Conservation (phyloP, 2,888 invertebrate species). For the Parnassius apollo region DNA sequence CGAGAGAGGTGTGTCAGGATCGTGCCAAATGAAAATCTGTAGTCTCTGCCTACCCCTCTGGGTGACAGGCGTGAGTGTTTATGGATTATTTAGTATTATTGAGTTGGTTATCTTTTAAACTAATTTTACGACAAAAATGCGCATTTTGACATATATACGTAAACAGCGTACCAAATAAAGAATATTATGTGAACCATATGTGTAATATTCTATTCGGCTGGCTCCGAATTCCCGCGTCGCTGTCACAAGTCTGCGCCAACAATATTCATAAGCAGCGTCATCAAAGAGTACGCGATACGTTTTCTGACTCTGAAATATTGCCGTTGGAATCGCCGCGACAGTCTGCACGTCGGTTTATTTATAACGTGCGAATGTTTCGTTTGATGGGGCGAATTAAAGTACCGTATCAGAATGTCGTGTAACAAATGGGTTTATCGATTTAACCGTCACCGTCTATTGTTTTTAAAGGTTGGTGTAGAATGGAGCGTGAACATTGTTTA, state of each 20-base stretch:
- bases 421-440: conserved; percentile 56
- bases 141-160: not conserved
- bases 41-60: no score
- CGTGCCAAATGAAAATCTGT: no score
- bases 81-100: no score
- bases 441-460: conserved; percentile 39
- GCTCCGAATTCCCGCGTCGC: conserved; percentile 28
- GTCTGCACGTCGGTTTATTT: conserved; percentile 65
- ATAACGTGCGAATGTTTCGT: conserved; percentile 64
- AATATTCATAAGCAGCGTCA: conserved; percentile 73
- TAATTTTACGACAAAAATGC: no score
- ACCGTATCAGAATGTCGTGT: conserved; percentile 40
- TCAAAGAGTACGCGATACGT: conserved; percentile 65
- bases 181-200: not conserved
- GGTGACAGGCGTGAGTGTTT: no score
- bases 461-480: conserved; percentile 6
- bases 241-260: conserved; percentile 51
- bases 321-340: conserved; percentile 69
- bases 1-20: no score
- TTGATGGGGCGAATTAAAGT: conserved; percentile 62
- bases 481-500: conserved; percentile 12
- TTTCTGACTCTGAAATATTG: conserved; percentile 73
- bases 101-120: no score
- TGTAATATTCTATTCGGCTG: conserved; percentile 15
- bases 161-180: not conserved